phyloP scores from a whole-genome alignment of 2,888 invertebrate species.

The Lithophane socia region DNA sequence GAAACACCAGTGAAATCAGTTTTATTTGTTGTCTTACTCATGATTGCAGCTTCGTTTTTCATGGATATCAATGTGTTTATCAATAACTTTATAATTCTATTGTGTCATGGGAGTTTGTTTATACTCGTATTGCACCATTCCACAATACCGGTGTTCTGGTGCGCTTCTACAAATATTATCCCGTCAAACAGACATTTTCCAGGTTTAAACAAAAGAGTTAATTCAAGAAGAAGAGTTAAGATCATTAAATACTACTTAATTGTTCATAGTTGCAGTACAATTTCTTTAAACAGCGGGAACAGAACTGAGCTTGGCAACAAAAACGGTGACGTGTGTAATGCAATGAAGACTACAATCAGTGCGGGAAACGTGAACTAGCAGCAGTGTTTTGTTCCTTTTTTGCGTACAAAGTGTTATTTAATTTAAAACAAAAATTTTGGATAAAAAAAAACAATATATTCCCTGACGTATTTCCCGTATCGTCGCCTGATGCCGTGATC shows the following conservation, averaged over 20 bases:
- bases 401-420: too few species aligned
- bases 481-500: too few species aligned
- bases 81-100: not conserved
- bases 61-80: not conserved
- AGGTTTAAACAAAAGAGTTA: conserved; percentile 7
- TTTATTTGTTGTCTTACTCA: not conserved
- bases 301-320: conserved; percentile 25
- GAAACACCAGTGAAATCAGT: not conserved
- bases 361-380: conserved; percentile 5
- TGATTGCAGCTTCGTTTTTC: not conserved
- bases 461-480: too few species aligned
- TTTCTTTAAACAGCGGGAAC: conserved; percentile 16
- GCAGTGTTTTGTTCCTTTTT: conserved; percentile 19
- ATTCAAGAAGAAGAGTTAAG: too few species aligned
- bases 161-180: not conserved
- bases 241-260: conserved; percentile 37
- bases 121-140: not conserved
- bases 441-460: too few species aligned
- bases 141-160: not conserved
- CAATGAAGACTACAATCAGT: conserved; percentile 22
- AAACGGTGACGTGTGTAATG: conserved; percentile 45
- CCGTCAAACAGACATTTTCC: not conserved
- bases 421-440: too few species aligned
- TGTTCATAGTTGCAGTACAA: conserved; percentile 13
- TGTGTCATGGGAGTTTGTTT: not conserved